These are phyloP conservation scores for Sepiola atlantica DNA, from an alignment of 2,888 invertebrate species.

Conservation along the genomic window DNA sequence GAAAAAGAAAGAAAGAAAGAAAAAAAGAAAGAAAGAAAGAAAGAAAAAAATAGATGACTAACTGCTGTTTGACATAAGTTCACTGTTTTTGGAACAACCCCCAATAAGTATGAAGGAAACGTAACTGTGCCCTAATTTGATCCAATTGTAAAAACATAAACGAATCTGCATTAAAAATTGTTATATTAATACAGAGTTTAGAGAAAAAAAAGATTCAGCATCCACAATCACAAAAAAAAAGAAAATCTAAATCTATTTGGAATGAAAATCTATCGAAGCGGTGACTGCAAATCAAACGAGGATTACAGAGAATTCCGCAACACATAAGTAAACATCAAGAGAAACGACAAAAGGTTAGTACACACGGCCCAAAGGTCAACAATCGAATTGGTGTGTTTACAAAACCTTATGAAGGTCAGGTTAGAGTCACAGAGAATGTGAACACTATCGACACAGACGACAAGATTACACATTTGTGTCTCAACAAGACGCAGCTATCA, in stretches of 20 bases:
- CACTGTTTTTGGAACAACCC: no score
- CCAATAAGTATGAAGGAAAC: no score
- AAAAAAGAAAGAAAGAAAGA: no score
- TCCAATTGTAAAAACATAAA: not conserved
- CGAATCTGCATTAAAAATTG: not conserved
- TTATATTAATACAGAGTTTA: not conserved
- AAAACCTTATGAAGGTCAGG: conserved; percentile 20
- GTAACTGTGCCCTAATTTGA: no score
- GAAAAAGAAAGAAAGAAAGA: no score
- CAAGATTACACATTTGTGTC: not conserved
- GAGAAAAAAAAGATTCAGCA: not conserved
- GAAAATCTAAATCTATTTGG: not conserved
- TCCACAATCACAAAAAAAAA: not conserved
- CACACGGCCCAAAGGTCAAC: not conserved
- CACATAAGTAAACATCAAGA: not conserved
- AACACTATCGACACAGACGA: not conserved
- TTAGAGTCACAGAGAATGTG: conserved; percentile 11
- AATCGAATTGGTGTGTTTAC: not conserved
- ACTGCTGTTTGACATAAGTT: no score
- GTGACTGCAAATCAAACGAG: not conserved
- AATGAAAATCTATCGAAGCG: not conserved
- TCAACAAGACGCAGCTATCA: not conserved
- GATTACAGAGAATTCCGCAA: not conserved
- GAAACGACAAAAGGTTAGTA: not conserved
- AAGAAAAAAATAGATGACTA: no score